phyloP scores from a whole-genome alignment of 2,888 invertebrate genomes.

The Dusona sp. region DNA sequence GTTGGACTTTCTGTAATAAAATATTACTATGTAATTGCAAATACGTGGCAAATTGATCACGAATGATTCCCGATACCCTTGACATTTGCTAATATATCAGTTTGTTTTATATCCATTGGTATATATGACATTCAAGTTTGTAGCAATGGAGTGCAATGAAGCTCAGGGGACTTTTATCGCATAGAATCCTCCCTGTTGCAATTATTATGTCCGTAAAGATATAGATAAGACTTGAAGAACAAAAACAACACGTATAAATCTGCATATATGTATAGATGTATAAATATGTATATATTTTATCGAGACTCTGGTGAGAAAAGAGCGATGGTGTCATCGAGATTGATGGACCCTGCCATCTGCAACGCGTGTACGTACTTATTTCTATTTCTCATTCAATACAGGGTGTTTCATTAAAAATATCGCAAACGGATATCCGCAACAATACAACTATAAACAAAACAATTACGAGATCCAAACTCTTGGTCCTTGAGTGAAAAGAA shows the following conservation, averaged over 20 bases:
- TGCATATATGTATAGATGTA: background rate
- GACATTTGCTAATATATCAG: constrained; percentile 49
- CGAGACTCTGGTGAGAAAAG: background rate
- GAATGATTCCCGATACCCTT: constrained; percentile 43
- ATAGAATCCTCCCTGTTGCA: constrained; percentile 39
- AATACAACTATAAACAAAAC: background rate
- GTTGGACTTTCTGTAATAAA: constrained; percentile 2
- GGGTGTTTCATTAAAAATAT: background rate
- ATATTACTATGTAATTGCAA: background rate
- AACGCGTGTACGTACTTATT: constrained; percentile 21
- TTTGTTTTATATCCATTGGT: constrained; percentile 48
- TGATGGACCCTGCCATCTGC: constrained; percentile 45
- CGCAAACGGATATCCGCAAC: background rate
- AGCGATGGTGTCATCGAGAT: constrained; percentile 51
- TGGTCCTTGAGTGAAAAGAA: background rate
- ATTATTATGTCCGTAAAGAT: constrained; percentile 53
- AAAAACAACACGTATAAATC: background rate
- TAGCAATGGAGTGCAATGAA: constrained; percentile 4
- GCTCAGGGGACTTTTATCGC: constrained; percentile 21
- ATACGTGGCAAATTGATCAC: constrained; percentile 4
- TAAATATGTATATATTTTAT: constrained; percentile 5
- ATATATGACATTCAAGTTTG: constrained; percentile 10
- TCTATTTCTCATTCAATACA: constrained; percentile 38
- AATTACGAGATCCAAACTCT: background rate
- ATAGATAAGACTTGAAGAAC: constrained; percentile 49